phyloP scores from a whole-genome alignment of 37 sponge, comb jelly and placozoan species.

The Oscarella lobularis region DNA sequence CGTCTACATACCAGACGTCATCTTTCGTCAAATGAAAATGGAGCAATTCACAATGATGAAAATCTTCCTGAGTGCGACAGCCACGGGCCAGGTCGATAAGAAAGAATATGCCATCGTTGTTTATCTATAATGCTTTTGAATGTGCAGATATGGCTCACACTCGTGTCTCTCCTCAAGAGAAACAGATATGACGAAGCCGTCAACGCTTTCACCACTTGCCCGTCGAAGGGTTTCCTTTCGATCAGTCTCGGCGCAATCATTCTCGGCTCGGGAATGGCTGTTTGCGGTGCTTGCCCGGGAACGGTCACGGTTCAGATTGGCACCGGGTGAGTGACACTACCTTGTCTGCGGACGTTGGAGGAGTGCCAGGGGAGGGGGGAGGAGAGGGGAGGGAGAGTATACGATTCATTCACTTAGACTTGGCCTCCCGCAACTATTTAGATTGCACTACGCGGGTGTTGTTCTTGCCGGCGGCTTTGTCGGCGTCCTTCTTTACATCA shows the following conservation, averaged over 20 bases:
- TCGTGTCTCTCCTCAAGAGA: too few species aligned
- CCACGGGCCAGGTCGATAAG: conserved; percentile 19
- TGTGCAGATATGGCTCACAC: too few species aligned
- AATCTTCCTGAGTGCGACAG: conserved; percentile 34
- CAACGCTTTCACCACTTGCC: too few species aligned
- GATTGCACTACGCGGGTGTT: not conserved
- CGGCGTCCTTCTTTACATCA: not conserved
- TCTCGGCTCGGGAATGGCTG: conserved; percentile 56
- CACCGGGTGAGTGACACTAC: conserved; percentile 27
- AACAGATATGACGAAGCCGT: too few species aligned
- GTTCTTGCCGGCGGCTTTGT: not conserved
- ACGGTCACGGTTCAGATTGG: conserved; percentile 46
- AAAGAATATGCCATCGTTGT: too few species aligned
- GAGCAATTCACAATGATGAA: conserved; percentile 52
- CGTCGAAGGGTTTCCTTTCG: not conserved
- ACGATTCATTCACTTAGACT: too few species aligned
- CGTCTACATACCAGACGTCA: conserved; percentile 27
- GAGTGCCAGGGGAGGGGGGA: too few species aligned
- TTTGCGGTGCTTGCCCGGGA: conserved; percentile 63
- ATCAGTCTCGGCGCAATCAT: conserved; percentile 32
- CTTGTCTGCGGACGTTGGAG: too few species aligned
- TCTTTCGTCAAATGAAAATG: conserved; percentile 41
- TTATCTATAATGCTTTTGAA: too few species aligned
- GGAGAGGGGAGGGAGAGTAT: too few species aligned
- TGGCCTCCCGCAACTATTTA: too few species aligned